Evolutionary conservation across 2,113 vertebrate genomes (phyloP).

Genomic region (Dascyllus trimaculatus): DNA sequence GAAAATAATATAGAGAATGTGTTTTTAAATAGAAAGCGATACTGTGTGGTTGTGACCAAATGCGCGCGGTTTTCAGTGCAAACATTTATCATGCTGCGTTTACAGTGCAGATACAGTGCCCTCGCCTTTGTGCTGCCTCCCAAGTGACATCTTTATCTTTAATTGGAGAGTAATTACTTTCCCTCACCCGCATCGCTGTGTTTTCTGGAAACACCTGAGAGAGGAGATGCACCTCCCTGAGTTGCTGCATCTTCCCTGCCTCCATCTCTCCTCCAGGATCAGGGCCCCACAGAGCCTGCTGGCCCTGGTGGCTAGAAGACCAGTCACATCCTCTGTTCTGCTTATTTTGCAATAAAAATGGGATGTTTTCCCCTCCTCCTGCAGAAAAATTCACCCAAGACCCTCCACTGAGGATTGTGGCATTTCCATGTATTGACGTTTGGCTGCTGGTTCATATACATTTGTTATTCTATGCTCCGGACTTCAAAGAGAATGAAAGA

Average conservation of each 20-base stretch:
- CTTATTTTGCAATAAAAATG: constrained; percentile 85
- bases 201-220: constrained; percentile 82
- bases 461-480: constrained; percentile 86
- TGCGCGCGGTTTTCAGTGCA: constrained; percentile 28
- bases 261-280: constrained; percentile 74
- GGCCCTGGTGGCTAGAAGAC: constrained; percentile 80
- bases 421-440: constrained; percentile 88
- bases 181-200: constrained; percentile 58
- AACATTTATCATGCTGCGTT: constrained; percentile 47
- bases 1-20: constrained; percentile 49
- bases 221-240: constrained; percentile 75
- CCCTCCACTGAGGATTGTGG: constrained; percentile 84
- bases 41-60: constrained; percentile 12
- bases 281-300: constrained; percentile 65
- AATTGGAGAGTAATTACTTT: constrained; percentile 82
- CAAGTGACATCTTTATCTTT: constrained; percentile 80
- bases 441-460: constrained; percentile 86
- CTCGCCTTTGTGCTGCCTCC: constrained; percentile 55
- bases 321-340: constrained; percentile 78
- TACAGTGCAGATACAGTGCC: not conserved
- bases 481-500: constrained; percentile 88
- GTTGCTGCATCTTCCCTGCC: constrained; percentile 70
- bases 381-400: constrained; percentile 80
- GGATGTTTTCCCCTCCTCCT: constrained; percentile 77
- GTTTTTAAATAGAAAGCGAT: constrained; percentile 34